Base-by-base conservation (phyloP, 2,797 vertebrate species). In the Lagothrix lagotricha region DNA sequence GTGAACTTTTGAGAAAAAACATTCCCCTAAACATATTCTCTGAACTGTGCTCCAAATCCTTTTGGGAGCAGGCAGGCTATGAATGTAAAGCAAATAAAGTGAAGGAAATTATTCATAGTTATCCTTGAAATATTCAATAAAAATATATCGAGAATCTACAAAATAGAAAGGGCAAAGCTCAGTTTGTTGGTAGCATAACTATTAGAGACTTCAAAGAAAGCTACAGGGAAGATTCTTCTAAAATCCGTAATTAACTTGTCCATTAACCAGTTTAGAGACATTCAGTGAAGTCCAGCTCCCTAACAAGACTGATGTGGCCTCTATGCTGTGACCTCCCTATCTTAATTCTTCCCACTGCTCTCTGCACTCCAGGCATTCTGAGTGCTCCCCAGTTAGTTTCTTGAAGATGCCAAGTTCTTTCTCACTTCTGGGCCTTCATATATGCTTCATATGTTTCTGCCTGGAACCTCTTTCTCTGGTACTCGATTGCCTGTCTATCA, bases 101-200 rank as follows among this genome's bases (percentile, higher is more conserved):
- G n/a, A 88, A 79, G 11, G 6, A 58, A 5, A 94, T 58, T 76
- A 24, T 64, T 92, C 24, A 10, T n/a, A 92, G 39, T 77, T 90
- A 88, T 58, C 30, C 9, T n/a, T 72, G 26, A 84, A 95, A 96
- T 86, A 73, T 54, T 91, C 46, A 72, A 72, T 39, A 87, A 80
- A 88, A 84, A 70, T 89, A 44, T 83, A 24, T 92, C 8, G n/a
- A 91, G 1, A 15, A 84, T 64, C 80, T 81, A 72, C 67, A 61
- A 90, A 93, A 96, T 36, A 33, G 48, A 77, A 92, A 87, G 10
- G 33, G 46, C 76, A 95, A 87, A 91, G 36, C 5, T 50, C 77
- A 90, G 15, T 77, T 57, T 93, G 17, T 84, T 72, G 36, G 61
- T 48, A 89, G 13, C 58, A 76, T 33, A 86, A 9, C 86, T 89